Evolutionary conservation across 2,113 vertebrate species (phyloP), one percentile per base, ranked within the genome.

Genomic region (Laterallus jamaicensis): DNA sequence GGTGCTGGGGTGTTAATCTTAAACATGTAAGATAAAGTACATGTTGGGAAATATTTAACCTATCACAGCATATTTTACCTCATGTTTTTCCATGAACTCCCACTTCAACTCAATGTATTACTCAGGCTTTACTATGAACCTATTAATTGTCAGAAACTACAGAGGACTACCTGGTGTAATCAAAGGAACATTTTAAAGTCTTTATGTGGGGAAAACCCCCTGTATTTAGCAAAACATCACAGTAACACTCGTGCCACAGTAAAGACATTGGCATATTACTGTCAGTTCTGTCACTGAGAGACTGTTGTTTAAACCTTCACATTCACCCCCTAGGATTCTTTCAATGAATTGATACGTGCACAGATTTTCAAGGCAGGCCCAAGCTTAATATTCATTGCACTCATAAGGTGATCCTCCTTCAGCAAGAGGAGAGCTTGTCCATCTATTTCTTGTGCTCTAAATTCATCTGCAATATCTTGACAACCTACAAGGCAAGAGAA

Each of bases 341-440:
- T 99, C 96, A 99, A 97, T 5, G 99, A 98, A 96, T 99, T 99
- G 98, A 99, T 99, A 90, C 99, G 99, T 92, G 99, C 99, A 77
- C 99, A 99, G 95, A 99, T 99, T 98, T 99, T 99, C 63, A 99
- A 97, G 5, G 99, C 99, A 9, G 99, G 99, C 32, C 99, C 99
- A 87, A 99, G 98, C 97, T 99, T 99, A 97, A 99, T 99, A 98
- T 99, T 99, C 99, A 99, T 99, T 97, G 99, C 99, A 97, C 98
- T 99, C 99, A 99, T 99, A 79, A 99, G 98, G 88, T 99, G 99
- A 97, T 99, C 99, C 97, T 99, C 99, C 62, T 99, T 99, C 85
- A 99, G 97, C 81, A 99, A 98, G 80, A 99, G 99, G 96, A 99
- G 98, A 78, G 99, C 99, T 95, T 99, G 99, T 74, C 99, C 99